A percentile compares a stretch with the other conserved stretches of the same genome.
These are phyloP conservation scores for Takifugu ocellatus DNA, from an alignment of 2,797 vertebrate genomes.

Conservation along the genomic window DNA sequence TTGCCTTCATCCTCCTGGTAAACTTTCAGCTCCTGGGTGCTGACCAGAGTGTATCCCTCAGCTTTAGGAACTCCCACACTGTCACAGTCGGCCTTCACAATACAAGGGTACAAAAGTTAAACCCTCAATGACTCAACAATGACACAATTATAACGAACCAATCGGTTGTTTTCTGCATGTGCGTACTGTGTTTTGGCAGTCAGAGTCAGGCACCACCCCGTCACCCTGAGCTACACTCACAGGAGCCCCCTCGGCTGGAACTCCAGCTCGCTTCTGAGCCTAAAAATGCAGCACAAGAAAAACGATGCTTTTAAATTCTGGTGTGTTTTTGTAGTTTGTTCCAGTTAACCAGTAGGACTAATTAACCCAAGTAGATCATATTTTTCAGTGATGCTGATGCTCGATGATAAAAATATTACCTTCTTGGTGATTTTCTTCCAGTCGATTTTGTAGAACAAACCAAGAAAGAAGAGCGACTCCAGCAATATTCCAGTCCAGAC, in stretches of 20 bases:
- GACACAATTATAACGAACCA: background rate
- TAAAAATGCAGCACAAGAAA: slow-evolving; percentile 29
- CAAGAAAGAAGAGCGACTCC: slow-evolving; percentile 74
- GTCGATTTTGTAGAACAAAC: slow-evolving; percentile 79
- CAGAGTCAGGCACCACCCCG: slow-evolving; percentile 41
- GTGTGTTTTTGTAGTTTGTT: background rate
- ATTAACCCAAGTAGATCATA: background rate
- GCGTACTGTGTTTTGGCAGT: slow-evolving; percentile 42
- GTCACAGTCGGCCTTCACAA: slow-evolving; percentile 36
- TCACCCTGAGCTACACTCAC: slow-evolving; percentile 47
- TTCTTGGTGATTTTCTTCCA: slow-evolving; percentile 84
- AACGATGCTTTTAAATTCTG: background rate
- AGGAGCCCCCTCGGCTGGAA: slow-evolving; percentile 24
- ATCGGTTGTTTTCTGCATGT: background rate
- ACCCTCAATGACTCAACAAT: background rate
- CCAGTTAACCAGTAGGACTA: background rate
- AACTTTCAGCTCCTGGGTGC: slow-evolving; percentile 38
- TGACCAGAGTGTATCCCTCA: slow-evolving; percentile 50
- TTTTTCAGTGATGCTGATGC: no score
- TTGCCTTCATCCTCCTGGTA: slow-evolving; percentile 11
- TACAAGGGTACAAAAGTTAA: slow-evolving; percentile 9
- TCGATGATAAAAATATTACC: slow-evolving; percentile 62
- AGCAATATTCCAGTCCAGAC: slow-evolving; percentile 70
- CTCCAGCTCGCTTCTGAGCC: slow-evolving; percentile 70
- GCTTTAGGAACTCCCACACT: slow-evolving; percentile 27